A percentile compares a stretch with the other conserved stretches of the same genome.
Conservation (phyloP, 2,888 invertebrate species). For the Elegia similella region DNA sequence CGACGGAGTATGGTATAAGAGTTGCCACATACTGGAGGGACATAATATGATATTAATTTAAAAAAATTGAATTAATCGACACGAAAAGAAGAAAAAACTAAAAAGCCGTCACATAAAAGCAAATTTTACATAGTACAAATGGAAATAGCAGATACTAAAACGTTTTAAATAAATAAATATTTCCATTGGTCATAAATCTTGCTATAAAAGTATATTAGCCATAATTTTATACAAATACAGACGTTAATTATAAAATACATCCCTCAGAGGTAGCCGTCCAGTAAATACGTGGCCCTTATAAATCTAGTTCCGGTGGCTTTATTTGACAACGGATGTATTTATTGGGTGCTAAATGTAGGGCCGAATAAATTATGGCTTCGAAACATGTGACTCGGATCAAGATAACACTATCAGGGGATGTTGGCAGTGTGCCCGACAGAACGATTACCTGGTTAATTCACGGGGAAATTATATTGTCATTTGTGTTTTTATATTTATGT, state of each 20-base stretch:
- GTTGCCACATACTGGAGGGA: too few relatives aligned
- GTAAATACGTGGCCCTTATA: conserved; percentile 45
- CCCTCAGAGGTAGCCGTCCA: conserved; percentile 20
- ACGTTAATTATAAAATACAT: conserved; percentile 12
- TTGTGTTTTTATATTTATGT: too few relatives aligned
- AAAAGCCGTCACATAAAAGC: too few relatives aligned
- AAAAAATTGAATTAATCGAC: too few relatives aligned
- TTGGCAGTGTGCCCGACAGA: conserved; percentile 7
- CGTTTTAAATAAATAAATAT: too few relatives aligned
- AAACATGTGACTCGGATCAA: conserved; percentile 39
- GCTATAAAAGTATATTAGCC: not conserved
- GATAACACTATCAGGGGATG: conserved; percentile 28
- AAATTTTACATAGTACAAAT: too few relatives aligned
- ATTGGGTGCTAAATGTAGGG: conserved; percentile 64
- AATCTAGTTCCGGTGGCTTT: conserved; percentile 55
- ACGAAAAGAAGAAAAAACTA: too few relatives aligned
- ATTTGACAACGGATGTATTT: conserved; percentile 68
- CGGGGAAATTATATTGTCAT: too few relatives aligned
- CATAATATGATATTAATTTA: too few relatives aligned
- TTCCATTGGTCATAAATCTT: not conserved
- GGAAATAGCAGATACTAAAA: too few relatives aligned
- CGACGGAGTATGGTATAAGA: too few relatives aligned
- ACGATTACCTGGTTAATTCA: conserved; percentile 1
- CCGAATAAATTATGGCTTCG: conserved; percentile 53
- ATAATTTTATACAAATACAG: not conserved